Base-by-base conservation (phyloP, 2,113 vertebrate species). In the Ranitomeya variabilis region DNA sequence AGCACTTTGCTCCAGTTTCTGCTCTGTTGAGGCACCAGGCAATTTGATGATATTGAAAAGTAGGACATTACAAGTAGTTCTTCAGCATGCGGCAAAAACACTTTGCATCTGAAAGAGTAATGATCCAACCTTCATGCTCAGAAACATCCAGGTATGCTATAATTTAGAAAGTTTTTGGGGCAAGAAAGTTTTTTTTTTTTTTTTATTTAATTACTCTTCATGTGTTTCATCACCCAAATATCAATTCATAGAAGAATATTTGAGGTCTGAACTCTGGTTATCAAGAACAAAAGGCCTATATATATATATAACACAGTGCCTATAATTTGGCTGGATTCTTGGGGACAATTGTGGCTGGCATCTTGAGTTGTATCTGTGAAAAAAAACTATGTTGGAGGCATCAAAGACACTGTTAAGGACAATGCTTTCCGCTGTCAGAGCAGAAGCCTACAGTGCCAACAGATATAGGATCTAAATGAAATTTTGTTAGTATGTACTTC, bases 1-100 rank as follows among this genome's bases (percentile, higher is more conserved):
- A 19, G 57, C 57, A 15, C 31, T 66, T 76, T 77, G 84, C 71
- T 86, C 84, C 37, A 86, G 71, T 77, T 86, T 77, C 84, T 77
- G 55, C 31, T 77, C 31, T 62, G 71, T 86, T 86, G 84, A 59
- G 71, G 31, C 21, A 86, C 84, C 9, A 77, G 31, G 31, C 69
- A 77, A 86, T 59, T 62, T 37, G 31, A 82, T 7, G 14, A 64
- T 45, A 86, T 16, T 59, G 12, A 77, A 86, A 86, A 86, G 26
- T 86, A 86, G 84, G 54, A 77, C 55, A 73, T 67, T 26, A 60
- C 15, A 77, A 77, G n/a, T 31, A 76, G 31, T 23, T 85, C 83
- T 71, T 26, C 16, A 60, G 51, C 52, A 73, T 52, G 26, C 55
- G 60, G 57, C 23, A 15, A 76, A 7, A 45, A 18, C 13, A 55